phyloP scores from a whole-genome alignment of 2,888 invertebrate genomes.

The Leptopterna dolabrata region DNA sequence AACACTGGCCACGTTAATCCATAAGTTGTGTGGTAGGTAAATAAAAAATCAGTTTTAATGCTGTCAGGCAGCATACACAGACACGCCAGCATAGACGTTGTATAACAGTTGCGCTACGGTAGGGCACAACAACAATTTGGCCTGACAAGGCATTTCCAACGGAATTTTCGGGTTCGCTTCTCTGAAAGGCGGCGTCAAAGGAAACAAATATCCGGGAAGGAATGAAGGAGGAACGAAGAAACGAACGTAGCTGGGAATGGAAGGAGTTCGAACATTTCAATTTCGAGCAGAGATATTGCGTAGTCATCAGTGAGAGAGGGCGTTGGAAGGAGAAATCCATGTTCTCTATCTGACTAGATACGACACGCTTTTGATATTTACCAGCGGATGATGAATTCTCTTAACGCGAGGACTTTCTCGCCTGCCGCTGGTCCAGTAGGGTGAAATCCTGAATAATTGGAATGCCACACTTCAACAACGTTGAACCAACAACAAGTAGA shows the following conservation, averaged over 20 bases:
- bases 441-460: background rate
- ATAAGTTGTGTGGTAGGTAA: too few relatives aligned
- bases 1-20: too few relatives aligned
- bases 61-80: too few relatives aligned
- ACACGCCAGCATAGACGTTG: too few relatives aligned
- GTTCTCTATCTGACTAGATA: background rate
- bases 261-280: background rate
- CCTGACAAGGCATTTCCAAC: background rate
- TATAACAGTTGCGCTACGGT: too few relatives aligned
- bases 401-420: background rate
- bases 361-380: slow-evolving; percentile 7
- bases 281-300: background rate
- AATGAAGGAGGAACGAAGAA: background rate
- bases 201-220: background rate
- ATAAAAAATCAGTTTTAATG: too few relatives aligned
- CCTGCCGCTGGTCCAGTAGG: background rate
- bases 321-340: background rate
- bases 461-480: background rate
- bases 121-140: background rate
- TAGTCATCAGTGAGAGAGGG: background rate
- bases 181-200: background rate
- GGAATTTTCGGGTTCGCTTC: background rate
- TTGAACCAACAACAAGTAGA: too few relatives aligned
- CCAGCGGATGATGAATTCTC: background rate
- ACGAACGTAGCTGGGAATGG: background rate